phyloP scores from a whole-genome alignment of 2,113 vertebrate genomes.

The Mixornis gularis region DNA sequence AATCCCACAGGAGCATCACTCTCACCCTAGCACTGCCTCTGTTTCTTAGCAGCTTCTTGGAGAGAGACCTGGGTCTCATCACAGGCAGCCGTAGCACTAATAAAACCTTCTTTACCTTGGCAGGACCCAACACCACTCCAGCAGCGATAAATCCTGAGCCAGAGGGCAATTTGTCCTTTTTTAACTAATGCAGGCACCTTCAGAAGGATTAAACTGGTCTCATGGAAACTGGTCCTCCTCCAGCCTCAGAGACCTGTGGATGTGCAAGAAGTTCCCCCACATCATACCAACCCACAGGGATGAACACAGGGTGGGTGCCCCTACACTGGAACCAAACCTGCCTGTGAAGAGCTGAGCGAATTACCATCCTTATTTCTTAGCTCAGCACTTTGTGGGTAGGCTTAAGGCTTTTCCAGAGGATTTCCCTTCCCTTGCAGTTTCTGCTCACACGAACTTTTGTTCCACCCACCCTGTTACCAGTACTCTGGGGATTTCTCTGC shows the following conservation, averaged over 20 bases:
- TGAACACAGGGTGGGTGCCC: accelerated
- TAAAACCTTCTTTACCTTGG: neutral
- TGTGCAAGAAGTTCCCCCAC: neutral
- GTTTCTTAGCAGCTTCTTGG: neutral
- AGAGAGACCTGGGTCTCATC: neutral
- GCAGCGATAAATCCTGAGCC: neutral
- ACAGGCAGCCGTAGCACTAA: neutral
- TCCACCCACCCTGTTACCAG: neutral
- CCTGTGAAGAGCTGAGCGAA: neutral
- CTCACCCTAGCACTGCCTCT: neutral
- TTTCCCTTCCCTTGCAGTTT: constrained; percentile 23
- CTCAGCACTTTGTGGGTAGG: constrained; percentile 1
- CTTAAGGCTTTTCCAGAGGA: constrained; percentile 27
- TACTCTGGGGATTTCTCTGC: neutral
- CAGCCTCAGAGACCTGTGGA: neutral
- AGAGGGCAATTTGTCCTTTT: neutral
- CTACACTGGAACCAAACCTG: neutral
- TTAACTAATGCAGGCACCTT: neutral
- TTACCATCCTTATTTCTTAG: neutral
- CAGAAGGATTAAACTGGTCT: neutral
- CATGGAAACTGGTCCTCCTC: neutral
- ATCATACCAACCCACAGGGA: accelerated
- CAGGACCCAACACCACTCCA: neutral
- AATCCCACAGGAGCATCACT: neutral
- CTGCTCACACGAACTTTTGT: neutral